Conservation (phyloP, 2,888 invertebrate genomes). For the Spilarctia lutea region DNA sequence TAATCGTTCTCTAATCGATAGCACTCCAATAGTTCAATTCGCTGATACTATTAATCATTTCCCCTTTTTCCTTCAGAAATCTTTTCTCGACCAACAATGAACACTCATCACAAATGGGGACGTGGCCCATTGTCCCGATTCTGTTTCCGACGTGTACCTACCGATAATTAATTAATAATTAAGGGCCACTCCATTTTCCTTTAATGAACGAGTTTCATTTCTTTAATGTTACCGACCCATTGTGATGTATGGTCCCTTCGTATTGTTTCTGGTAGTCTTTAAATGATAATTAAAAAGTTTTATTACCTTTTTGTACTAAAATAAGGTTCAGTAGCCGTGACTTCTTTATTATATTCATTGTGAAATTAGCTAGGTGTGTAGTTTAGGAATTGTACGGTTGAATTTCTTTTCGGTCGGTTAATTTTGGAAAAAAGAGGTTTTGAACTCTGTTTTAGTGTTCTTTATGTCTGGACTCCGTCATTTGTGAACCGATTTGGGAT, state of each 20-base stretch:
- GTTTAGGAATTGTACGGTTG: background rate
- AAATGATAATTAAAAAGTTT: constrained; percentile 22
- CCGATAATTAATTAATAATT: constrained; percentile 72
- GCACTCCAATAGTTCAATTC: constrained; percentile 51
- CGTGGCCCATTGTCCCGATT: constrained; percentile 54
- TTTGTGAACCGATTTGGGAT: background rate
- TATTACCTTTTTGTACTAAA: background rate
- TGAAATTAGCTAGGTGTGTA: background rate
- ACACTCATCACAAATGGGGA: constrained; percentile 56
- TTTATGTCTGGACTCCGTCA: background rate
- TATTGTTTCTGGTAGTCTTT: constrained; percentile 32
- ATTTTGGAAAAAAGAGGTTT: background rate
- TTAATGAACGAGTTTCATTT: constrained; percentile 56
- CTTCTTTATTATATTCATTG: background rate
- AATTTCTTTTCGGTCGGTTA: background rate
- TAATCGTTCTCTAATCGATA: constrained; percentile 41
- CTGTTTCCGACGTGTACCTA: constrained; percentile 62
- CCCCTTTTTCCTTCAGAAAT: constrained; percentile 46
- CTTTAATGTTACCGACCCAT: constrained; percentile 48
- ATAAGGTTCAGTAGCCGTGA: background rate
- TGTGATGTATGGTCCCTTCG: constrained; percentile 38
- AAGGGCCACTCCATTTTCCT: constrained; percentile 64
- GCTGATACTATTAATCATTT: constrained; percentile 51
- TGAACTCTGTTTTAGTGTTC: background rate
- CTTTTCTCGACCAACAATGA: constrained; percentile 58